Evolutionary conservation across 2,113 vertebrate species (phyloP).

Genomic region (Lophochroa leadbeateri): DNA sequence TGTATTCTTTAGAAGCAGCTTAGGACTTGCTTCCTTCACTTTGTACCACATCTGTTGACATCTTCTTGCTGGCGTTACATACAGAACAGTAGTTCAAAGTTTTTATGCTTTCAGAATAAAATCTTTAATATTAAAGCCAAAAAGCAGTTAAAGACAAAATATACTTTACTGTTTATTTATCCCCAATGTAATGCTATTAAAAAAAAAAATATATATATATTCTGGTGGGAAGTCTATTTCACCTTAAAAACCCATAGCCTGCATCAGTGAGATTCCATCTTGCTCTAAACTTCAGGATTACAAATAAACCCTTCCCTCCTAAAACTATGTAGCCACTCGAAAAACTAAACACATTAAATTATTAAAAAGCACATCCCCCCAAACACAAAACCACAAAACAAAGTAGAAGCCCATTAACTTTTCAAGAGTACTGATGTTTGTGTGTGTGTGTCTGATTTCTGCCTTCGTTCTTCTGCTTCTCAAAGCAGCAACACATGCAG

Average conservation of each 20-base stretch:
- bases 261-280: background rate
- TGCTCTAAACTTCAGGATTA: background rate
- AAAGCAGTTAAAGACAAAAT: background rate
- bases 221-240: background rate
- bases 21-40: background rate
- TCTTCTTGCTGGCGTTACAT: background rate
- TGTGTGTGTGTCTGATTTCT: background rate
- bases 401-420: background rate
- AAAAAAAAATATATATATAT: background rate
- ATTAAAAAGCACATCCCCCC: background rate
- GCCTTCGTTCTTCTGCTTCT: background rate
- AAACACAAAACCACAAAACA: background rate
- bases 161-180: background rate
- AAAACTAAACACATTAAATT: background rate
- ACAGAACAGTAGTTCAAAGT: background rate
- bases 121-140: background rate
- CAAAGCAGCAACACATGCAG: background rate
- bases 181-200: background rate
- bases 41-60: background rate
- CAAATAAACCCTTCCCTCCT: background rate
- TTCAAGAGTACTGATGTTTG: background rate
- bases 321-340: background rate
- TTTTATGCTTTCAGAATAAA: background rate
- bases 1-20: background rate
- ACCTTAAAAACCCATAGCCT: background rate